A percentile compares a stretch with the other conserved stretches of the same genome.
These are phyloP conservation scores for Coilia nasus DNA, from an alignment of 2,797 vertebrate genomes.

Conservation along the genomic window DNA sequence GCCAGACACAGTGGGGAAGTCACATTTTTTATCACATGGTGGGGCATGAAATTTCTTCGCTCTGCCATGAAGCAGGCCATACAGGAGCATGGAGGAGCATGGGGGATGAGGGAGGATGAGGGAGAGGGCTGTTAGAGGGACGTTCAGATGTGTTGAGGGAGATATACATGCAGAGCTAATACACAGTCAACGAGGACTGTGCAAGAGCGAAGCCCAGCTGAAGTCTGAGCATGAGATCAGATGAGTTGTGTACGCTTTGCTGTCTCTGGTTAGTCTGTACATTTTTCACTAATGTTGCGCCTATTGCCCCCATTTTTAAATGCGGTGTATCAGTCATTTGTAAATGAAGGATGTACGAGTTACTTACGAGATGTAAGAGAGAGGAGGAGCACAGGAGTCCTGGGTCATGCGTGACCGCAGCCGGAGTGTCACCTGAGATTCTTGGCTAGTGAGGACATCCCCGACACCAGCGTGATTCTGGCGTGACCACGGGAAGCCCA, in stretches of 20 bases:
- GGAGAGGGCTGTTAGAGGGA: conserved; percentile 62
- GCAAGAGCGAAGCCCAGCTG: conserved; percentile 74
- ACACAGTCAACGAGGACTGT: conserved; percentile 89
- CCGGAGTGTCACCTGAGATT: background rate
- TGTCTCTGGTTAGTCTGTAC: background rate
- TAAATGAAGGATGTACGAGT: background rate
- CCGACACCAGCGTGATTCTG: background rate
- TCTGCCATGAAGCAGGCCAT: conserved; percentile 82
- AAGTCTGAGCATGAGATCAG: conserved; percentile 74
- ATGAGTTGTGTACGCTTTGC: conserved; percentile 66
- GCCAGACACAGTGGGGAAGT: conserved; percentile 82
- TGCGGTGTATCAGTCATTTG: background rate
- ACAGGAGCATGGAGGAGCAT: conserved; percentile 77
- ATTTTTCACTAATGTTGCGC: background rate
- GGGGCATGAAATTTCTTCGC: conserved; percentile 91
- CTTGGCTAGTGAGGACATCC: background rate
- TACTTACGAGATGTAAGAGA: no score
- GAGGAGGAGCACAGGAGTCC: background rate
- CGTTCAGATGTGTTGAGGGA: conserved; percentile 71
- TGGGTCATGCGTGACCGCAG: background rate
- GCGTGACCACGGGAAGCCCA: background rate
- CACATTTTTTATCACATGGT: conserved; percentile 96
- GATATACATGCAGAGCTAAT: conserved; percentile 84
- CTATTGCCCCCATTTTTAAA: background rate
- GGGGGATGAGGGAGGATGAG: background rate